phyloP scores from a whole-genome alignment of 2,113 vertebrate genomes.

The Spizaetus ornatus region DNA sequence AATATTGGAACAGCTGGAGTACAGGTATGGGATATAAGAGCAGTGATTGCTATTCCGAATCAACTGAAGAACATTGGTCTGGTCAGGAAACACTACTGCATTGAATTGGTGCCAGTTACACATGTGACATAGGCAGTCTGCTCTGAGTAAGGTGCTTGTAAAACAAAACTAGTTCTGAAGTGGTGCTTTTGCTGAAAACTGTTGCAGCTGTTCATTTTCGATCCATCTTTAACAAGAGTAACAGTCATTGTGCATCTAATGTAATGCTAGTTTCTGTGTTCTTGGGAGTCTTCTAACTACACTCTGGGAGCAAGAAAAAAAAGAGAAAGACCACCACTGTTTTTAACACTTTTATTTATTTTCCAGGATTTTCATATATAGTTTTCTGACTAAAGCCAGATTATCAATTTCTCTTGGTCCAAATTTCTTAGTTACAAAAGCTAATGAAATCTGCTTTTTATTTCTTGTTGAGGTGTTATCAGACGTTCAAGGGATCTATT shows the following conservation, averaged over 20 bases:
- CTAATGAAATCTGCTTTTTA: neutral
- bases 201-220: neutral
- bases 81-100: neutral
- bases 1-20: neutral
- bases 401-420: neutral
- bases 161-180: neutral
- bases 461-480: neutral
- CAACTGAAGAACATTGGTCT: neutral
- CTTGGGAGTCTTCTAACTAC: neutral
- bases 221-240: neutral
- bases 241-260: neutral
- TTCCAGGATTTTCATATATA: neutral
- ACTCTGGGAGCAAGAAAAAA: neutral
- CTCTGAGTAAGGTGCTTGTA: neutral
- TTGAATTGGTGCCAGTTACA: neutral
- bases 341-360: neutral
- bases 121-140: neutral
- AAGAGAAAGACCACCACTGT: neutral
- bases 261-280: neutral
- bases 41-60: neutral
- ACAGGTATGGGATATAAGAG: neutral
- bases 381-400: neutral
- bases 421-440: neutral
- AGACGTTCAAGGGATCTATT: neutral
- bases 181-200: neutral